phyloP scores from a whole-genome alignment of 2,113 vertebrate genomes.

The Australoheros scitulus region DNA sequence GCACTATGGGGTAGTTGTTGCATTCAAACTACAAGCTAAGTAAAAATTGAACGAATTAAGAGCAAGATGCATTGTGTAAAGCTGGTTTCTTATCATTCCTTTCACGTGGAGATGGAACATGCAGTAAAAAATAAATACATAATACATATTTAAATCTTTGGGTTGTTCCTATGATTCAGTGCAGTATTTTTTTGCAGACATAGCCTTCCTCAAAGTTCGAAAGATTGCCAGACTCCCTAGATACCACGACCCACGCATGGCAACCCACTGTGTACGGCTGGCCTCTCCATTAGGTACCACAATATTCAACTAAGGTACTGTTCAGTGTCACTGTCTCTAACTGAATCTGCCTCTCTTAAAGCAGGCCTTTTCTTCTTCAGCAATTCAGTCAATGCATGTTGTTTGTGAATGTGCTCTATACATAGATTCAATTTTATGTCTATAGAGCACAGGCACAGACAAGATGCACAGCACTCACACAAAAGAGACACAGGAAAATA shows the following conservation, averaged over 20 bases:
- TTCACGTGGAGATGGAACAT: not conserved
- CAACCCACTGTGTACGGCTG: not conserved
- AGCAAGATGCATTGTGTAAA: not conserved
- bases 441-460: not conserved
- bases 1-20: no score
- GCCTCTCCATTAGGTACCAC: not conserved
- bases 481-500: not conserved
- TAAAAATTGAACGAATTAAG: not conserved
- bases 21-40: not conserved
- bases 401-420: not conserved
- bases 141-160: not conserved
- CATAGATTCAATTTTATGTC: not conserved
- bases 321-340: not conserved
- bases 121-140: not conserved
- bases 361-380: not conserved
- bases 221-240: slow-evolving; percentile 16
- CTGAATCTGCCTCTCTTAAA: not conserved
- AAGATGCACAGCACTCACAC: not conserved
- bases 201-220: slow-evolving; percentile 8
- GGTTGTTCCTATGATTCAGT: not conserved
- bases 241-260: slow-evolving; percentile 31
- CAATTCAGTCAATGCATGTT: not conserved
- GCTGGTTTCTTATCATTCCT: not conserved
- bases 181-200: not conserved
- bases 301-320: not conserved